Percentiles rank a stretch among this genome's conserved stretches.
Evolutionary conservation across 2,888 invertebrate species (phyloP).

Genomic region (Morpho achilles): DNA sequence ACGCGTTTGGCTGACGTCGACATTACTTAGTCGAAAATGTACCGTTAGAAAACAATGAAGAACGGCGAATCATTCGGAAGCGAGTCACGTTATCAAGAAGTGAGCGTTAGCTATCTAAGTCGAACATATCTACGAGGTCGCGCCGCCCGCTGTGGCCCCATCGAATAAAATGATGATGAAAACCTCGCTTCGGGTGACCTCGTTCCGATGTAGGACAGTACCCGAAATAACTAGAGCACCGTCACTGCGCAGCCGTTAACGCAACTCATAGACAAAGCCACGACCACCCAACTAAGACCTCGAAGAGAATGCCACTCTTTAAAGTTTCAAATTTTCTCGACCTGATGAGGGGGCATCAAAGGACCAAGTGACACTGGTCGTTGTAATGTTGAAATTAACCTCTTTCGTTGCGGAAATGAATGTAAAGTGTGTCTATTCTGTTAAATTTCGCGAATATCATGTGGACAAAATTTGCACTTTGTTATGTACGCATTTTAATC

Average conservation of each 20-base stretch:
- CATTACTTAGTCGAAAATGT: constrained; percentile 25
- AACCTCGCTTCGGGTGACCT: constrained; percentile 64
- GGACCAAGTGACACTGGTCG: constrained; percentile 37
- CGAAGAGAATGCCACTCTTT: constrained; percentile 20
- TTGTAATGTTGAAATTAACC: constrained; percentile 56
- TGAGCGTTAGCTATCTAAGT: constrained; percentile 40
- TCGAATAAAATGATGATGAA: constrained; percentile 71
- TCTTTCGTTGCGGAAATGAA: constrained; percentile 40
- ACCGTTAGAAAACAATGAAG: constrained; percentile 32
- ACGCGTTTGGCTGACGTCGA: constrained; percentile 7
- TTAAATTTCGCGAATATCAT: no score
- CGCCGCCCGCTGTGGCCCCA: constrained; percentile 65
- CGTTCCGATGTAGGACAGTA: constrained; percentile 70
- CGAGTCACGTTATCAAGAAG: constrained; percentile 36
- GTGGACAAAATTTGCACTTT: no score
- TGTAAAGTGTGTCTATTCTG: constrained; percentile 1
- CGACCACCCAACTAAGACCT: constrained; percentile 40
- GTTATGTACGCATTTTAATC: no score
- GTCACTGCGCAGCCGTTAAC: constrained; percentile 69
- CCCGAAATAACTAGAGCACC: constrained; percentile 75
- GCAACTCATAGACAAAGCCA: constrained; percentile 50
- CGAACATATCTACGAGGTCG: constrained; percentile 52
- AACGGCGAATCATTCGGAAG: constrained; percentile 32
- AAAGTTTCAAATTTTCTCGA: neutral
- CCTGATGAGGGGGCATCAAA: constrained; percentile 26